Evolutionary conservation across 2,888 invertebrate species (phyloP).

Genomic region (Spodoptera littoralis): DNA sequence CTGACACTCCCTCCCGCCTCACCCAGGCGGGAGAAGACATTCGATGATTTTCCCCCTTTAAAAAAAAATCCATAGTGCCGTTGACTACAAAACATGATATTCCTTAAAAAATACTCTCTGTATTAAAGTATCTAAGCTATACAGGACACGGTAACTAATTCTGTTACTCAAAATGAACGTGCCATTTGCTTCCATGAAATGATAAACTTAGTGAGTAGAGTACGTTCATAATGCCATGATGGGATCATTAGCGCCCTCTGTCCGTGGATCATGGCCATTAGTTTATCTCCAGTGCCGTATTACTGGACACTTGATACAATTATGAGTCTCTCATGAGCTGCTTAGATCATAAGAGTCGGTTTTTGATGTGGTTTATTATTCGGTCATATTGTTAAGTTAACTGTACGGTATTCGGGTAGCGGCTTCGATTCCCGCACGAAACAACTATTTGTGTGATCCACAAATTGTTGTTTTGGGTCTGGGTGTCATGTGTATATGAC

Average conservation of each 20-base stretch:
- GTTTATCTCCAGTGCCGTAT: slow-evolving; percentile 27
- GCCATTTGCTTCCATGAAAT: slow-evolving; percentile 23
- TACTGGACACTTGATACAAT: slow-evolving; percentile 40
- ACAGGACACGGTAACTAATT: slow-evolving; percentile 21
- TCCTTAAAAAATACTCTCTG: no score
- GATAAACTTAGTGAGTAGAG: slow-evolving; percentile 12
- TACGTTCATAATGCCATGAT: slow-evolving; percentile 30
- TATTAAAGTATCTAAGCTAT: no score
- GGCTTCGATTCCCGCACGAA: no score
- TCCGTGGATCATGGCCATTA: slow-evolving; percentile 20
- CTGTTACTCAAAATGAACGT: slow-evolving; percentile 16
- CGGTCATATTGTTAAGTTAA: background rate
- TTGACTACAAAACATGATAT: no score
- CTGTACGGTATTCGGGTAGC: no score
- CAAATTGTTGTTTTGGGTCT: no score
- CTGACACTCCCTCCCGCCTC: no score
- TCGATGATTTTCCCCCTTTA: no score
- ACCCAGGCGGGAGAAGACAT: no score
- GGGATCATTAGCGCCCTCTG: slow-evolving; percentile 35
- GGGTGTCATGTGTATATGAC: no score
- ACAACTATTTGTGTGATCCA: no score
- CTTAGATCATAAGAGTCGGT: slow-evolving; percentile 4
- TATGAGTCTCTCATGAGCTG: slow-evolving; percentile 21
- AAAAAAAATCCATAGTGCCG: no score
- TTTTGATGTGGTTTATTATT: slow-evolving; percentile 1